These are phyloP conservation scores for Pelodiscus sinensis DNA, from an alignment of 2,113 vertebrate species.

Conservation along the genomic window DNA sequence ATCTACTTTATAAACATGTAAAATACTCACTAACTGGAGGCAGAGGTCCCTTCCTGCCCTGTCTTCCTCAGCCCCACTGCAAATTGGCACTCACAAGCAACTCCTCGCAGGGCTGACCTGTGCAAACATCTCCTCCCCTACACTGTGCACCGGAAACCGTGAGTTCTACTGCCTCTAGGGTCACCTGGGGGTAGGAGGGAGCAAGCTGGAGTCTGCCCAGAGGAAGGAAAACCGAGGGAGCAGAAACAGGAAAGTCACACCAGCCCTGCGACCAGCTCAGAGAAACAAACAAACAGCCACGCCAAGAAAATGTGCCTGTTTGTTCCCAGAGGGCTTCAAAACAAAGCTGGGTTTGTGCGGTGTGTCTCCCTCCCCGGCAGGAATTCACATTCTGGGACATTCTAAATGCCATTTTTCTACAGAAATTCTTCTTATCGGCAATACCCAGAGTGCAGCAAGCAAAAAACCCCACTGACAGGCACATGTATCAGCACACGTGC, in stretches of 20 bases:
- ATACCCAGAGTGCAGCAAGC: background rate
- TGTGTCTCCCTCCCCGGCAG: rapidly evolving
- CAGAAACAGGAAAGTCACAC: background rate
- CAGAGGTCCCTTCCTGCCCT: background rate
- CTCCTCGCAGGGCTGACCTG: background rate
- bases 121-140: background rate
- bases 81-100: background rate
- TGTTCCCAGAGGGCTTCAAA: rapidly evolving
- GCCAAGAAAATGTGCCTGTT: rapidly evolving
- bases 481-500: rapidly evolving
- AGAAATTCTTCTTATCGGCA: background rate
- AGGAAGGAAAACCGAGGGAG: background rate
- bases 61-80: background rate
- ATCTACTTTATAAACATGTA: background rate
- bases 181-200: background rate
- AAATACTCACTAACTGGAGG: background rate
- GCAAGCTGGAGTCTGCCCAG: background rate
- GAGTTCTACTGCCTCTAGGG: background rate
- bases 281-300: rapidly evolving
- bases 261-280: rapidly evolving
- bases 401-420: background rate
- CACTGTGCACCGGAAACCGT: background rate
- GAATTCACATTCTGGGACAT: background rate
- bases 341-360: background rate
- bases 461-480: background rate